phyloP scores from a whole-genome alignment of 2,888 invertebrate genomes.

The Ophioninae sp. region DNA sequence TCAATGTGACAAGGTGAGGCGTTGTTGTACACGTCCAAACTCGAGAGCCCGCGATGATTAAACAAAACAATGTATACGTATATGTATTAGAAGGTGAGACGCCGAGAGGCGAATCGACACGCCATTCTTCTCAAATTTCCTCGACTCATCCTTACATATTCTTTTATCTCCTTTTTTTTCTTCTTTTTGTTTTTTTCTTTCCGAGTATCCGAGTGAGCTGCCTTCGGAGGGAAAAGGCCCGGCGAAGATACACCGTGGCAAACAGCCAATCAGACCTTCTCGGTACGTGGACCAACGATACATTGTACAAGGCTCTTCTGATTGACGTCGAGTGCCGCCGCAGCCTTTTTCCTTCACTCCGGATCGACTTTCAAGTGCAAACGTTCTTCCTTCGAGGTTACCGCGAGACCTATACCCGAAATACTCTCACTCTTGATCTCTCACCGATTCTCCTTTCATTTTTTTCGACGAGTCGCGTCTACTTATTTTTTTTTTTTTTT shows the following conservation, averaged over 20 bases:
- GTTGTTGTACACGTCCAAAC: slow-evolving; percentile 44
- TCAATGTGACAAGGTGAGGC: slow-evolving; percentile 40
- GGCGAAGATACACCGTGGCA: not conserved
- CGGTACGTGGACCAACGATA: not conserved
- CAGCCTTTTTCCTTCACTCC: not conserved
- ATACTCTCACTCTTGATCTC: slow-evolving; percentile 5
- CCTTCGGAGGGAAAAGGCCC: slow-evolving; percentile 26
- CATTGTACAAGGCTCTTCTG: slow-evolving; percentile 32
- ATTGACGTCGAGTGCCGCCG: slow-evolving; percentile 60
- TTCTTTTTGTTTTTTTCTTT: not conserved
- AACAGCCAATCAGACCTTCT: slow-evolving; percentile 32
- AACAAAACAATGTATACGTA: slow-evolving; percentile 54
- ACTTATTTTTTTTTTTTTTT: slow-evolving; percentile 4
- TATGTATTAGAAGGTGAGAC: slow-evolving; percentile 12
- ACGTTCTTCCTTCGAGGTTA: slow-evolving; percentile 28
- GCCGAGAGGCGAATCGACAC: slow-evolving; percentile 47
- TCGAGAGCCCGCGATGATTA: slow-evolving; percentile 55
- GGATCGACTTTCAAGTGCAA: slow-evolving; percentile 11
- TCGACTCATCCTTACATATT: slow-evolving; percentile 41
- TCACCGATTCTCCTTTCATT: not conserved
- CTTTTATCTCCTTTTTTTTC: slow-evolving; percentile 4
- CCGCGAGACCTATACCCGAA: not conserved
- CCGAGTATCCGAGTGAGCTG: not conserved
- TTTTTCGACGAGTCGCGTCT: too few relatives aligned
- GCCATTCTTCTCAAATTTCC: slow-evolving; percentile 58